Evolutionary conservation across 1,140 invertebrate genomes (phyloP).

Genomic region (Coboldia fuscipes): DNA sequence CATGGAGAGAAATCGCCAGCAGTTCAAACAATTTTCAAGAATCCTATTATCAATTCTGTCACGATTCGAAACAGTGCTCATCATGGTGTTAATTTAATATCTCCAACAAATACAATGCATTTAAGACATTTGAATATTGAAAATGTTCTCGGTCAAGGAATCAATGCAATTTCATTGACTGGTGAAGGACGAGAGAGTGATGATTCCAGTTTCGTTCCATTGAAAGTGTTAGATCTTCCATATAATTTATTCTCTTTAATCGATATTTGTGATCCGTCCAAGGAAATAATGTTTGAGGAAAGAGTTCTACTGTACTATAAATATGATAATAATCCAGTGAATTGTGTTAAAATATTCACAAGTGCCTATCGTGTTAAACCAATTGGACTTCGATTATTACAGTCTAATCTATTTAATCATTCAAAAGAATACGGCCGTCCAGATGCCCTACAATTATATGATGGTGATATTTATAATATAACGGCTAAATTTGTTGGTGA

Average conservation of each 20-base stretch:
- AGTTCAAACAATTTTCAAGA: constrained; percentile 68
- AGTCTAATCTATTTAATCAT: constrained; percentile 87
- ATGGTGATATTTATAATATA: constrained; percentile 81
- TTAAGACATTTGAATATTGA: constrained; percentile 48
- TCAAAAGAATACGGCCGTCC: constrained; percentile 53
- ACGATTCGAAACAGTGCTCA: constrained; percentile 67
- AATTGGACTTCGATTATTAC: constrained; percentile 73
- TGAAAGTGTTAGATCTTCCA: constrained; percentile 67
- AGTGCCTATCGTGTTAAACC: constrained; percentile 63
- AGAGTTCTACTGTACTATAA: constrained; percentile 89
- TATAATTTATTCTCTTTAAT: constrained; percentile 90
- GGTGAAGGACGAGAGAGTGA: constrained; percentile 79
- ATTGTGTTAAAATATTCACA: constrained; percentile 95
- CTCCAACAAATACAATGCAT: constrained; percentile 57
- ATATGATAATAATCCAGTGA: constrained; percentile 87
- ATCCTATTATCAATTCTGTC: constrained; percentile 61
- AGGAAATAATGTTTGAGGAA: constrained; percentile 77
- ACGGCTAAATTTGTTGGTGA: constrained; percentile 48
- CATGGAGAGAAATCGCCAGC: constrained; percentile 91
- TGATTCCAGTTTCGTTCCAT: constrained; percentile 66
- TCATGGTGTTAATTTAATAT: constrained; percentile 82
- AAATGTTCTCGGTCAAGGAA: constrained; percentile 70
- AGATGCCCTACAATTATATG: constrained; percentile 72
- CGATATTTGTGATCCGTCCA: constrained; percentile 87
- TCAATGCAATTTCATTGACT: constrained; percentile 72